Conservation (phyloP, 2,888 invertebrate species). For the Erebia ligea region DNA sequence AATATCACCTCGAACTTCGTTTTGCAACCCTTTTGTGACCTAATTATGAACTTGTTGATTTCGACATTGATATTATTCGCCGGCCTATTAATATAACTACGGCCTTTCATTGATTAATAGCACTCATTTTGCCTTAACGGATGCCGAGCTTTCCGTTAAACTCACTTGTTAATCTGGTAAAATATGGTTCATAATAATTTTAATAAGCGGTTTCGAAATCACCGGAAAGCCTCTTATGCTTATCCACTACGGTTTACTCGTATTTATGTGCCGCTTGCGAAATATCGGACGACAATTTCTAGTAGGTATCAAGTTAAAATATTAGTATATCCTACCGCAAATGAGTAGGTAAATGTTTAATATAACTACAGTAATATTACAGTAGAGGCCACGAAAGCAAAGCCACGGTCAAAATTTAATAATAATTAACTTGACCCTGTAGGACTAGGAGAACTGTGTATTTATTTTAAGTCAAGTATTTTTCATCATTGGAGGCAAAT, state of each 20-base stretch:
- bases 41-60: slow-evolving; percentile 35
- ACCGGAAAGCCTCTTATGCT: slow-evolving; percentile 27
- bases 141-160: slow-evolving; percentile 38
- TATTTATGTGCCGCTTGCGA: slow-evolving; percentile 29
- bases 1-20: slow-evolving; percentile 30
- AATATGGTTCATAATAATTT: slow-evolving; percentile 34
- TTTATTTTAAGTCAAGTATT: too few species aligned
- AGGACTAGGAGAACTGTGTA: not conserved
- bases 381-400: slow-evolving; percentile 4
- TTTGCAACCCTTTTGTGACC: slow-evolving; percentile 34
- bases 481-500: too few species aligned
- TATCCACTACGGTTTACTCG: slow-evolving; percentile 17
- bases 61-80: slow-evolving; percentile 39
- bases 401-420: not conserved
- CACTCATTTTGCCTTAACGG: slow-evolving; percentile 40
- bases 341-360: not conserved
- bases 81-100: slow-evolving; percentile 25
- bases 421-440: not conserved
- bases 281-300: slow-evolving; percentile 15
- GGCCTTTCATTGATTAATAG: slow-evolving; percentile 36
- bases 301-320: slow-evolving; percentile 13
- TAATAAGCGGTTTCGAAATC: slow-evolving; percentile 29
- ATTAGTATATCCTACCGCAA: slow-evolving; percentile 2
- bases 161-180: slow-evolving; percentile 16
- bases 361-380: not conserved